These are phyloP conservation scores for Coreoperca whiteheadi DNA, from an alignment of 2,113 vertebrate species.

Conservation along the genomic window DNA sequence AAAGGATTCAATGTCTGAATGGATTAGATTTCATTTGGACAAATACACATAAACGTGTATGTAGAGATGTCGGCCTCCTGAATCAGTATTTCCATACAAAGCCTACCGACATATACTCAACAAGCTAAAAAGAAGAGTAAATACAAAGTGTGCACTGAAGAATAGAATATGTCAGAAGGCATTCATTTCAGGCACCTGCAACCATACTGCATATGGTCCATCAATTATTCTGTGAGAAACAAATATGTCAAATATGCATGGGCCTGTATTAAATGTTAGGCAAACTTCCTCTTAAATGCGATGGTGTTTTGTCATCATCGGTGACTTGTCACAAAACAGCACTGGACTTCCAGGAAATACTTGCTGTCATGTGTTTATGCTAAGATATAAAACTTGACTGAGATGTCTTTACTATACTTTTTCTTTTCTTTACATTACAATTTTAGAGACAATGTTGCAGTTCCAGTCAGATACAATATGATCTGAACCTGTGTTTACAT, in stretches of 20 bases:
- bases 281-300: not conserved
- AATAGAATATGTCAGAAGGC: not conserved
- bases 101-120: not conserved
- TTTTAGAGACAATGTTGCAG: not conserved
- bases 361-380: not conserved
- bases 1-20: not conserved
- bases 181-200: constrained; percentile 1
- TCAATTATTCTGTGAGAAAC: not conserved
- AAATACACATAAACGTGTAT: not conserved
- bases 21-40: not conserved
- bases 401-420: not conserved
- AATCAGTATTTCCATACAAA: not conserved
- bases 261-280: not conserved
- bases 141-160: not conserved
- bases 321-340: constrained; percentile 20
- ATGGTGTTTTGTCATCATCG: constrained; percentile 6
- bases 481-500: constrained; percentile 14
- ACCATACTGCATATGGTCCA: not conserved
- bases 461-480: not conserved
- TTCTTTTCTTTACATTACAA: not conserved
- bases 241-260: not conserved
- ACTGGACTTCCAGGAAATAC: not conserved
- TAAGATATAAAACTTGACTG: not conserved
- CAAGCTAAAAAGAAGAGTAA: not conserved
- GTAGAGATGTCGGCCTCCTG: not conserved